Conservation (phyloP, 2,113 vertebrate genomes). For the Triplophysa siluroides region DNA sequence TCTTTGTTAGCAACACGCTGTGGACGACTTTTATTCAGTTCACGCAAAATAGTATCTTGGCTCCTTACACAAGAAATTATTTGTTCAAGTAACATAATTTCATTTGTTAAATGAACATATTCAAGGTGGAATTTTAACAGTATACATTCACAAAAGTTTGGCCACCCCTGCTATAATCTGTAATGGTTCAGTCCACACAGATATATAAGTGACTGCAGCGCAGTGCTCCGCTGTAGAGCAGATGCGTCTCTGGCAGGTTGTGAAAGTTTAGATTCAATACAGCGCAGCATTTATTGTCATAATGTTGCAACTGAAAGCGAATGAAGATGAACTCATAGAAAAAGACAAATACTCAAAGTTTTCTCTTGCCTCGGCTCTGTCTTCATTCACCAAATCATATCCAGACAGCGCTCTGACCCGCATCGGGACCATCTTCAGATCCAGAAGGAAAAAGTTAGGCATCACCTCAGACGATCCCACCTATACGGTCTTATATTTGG, state of each 20-base stretch:
- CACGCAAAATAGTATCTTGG: too few species aligned
- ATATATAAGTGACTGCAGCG: background rate
- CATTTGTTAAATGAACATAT: too few species aligned
- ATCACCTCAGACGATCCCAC: constrained; percentile 95
- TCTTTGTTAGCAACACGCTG: too few species aligned
- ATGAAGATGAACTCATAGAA: background rate
- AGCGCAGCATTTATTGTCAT: background rate
- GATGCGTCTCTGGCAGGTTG: background rate
- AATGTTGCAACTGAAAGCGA: background rate
- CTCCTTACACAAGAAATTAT: too few species aligned
- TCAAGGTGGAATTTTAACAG: too few species aligned
- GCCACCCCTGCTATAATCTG: too few species aligned
- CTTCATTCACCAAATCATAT: constrained; percentile 87
- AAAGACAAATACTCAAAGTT: background rate
- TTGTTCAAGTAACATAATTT: too few species aligned
- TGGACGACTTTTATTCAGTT: too few species aligned
- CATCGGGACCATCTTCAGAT: constrained; percentile 91
- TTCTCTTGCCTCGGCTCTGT: background rate
- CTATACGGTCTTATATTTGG: constrained; percentile 93
- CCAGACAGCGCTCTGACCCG: constrained; percentile 90
- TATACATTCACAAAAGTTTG: background rate
- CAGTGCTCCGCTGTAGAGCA: background rate
- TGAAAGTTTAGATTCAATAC: background rate
- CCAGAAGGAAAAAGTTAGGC: constrained; percentile 88
- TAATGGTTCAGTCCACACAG: background rate